Evolutionary conservation across 2,888 invertebrate genomes (phyloP).

Genomic region (Sinelater perroti): DNA sequence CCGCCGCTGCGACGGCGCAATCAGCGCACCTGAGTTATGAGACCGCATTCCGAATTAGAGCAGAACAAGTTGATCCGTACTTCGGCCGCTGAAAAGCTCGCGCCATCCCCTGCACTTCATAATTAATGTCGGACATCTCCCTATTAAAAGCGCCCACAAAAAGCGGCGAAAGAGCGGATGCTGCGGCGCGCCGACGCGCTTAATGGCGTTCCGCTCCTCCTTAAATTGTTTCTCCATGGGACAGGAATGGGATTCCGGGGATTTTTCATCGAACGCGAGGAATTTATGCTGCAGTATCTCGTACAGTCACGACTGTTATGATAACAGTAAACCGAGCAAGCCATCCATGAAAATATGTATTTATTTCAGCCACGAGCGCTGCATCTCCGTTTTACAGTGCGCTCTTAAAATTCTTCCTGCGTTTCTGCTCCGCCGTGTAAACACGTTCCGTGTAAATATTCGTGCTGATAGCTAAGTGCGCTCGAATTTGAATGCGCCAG

Average conservation of each 20-base stretch:
- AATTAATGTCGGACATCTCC: slow-evolving; percentile 43
- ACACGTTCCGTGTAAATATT: slow-evolving; percentile 30
- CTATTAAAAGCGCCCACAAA: slow-evolving; percentile 34
- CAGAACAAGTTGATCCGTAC: slow-evolving; percentile 45
- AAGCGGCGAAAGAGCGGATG: slow-evolving; percentile 11
- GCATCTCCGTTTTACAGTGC: slow-evolving; percentile 31
- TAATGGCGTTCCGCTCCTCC: slow-evolving; percentile 25
- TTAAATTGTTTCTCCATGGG: slow-evolving; percentile 25
- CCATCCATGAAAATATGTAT: slow-evolving; percentile 47
- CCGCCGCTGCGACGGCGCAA: slow-evolving; percentile 9
- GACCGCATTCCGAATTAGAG: slow-evolving; percentile 47
- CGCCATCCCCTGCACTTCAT: slow-evolving; percentile 33
- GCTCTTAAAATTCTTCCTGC: slow-evolving; percentile 29
- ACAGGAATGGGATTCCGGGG: slow-evolving; percentile 26
- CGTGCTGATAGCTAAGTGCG: slow-evolving; percentile 26
- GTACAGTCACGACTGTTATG: slow-evolving; percentile 43
- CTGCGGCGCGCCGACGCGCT: slow-evolving; percentile 9
- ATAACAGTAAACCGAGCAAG: slow-evolving; percentile 45
- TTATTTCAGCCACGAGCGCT: slow-evolving; percentile 42
- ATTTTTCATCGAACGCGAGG: slow-evolving; percentile 31
- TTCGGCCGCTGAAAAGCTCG: slow-evolving; percentile 41
- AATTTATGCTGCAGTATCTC: slow-evolving; percentile 34
- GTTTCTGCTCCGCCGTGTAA: slow-evolving; percentile 29
- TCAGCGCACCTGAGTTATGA: slow-evolving; percentile 36
- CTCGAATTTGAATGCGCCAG: slow-evolving; percentile 27